Conservation (phyloP, 2,888 invertebrate genomes). For the Caenorhabditis imperialis region DNA sequence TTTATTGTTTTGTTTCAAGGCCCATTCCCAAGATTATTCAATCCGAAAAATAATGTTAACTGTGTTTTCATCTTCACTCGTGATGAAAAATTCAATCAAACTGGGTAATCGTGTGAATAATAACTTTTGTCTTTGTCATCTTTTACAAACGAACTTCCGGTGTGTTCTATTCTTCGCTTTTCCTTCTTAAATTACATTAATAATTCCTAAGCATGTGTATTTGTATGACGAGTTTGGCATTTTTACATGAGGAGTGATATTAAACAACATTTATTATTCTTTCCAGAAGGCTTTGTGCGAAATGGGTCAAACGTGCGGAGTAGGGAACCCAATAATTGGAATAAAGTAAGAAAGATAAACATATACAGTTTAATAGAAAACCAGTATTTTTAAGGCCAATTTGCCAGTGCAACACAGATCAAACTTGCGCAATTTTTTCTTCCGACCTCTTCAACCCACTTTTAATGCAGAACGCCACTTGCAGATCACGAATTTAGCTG, state of each 20-base stretch:
- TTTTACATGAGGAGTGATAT: neutral
- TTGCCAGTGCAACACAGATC: slow-evolving; percentile 24
- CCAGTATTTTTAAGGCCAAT: slow-evolving; percentile 13
- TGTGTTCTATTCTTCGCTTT: slow-evolving; percentile 19
- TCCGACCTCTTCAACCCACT: slow-evolving; percentile 27
- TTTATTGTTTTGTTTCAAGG: too few species aligned
- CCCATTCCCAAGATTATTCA: too few species aligned
- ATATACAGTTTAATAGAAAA: neutral
- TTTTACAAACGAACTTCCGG: neutral
- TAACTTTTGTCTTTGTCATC: slow-evolving; percentile 4
- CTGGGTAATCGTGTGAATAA: neutral
- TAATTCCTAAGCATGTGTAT: slow-evolving; percentile 25
- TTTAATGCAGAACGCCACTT: slow-evolving; percentile 23
- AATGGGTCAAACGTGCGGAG: slow-evolving; percentile 27
- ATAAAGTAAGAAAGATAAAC: slow-evolving; percentile 16
- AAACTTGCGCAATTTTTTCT: neutral
- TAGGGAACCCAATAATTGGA: slow-evolving; percentile 26
- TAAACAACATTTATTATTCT: slow-evolving; percentile 26
- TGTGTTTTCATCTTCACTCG: too few species aligned
- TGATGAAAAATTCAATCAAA: too few species aligned
- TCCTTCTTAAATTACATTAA: slow-evolving; percentile 26
- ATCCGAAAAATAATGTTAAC: too few species aligned
- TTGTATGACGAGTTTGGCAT: slow-evolving; percentile 31
- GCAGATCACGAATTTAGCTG: too few species aligned
- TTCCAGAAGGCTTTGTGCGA: slow-evolving; percentile 48